Percentiles rank a stretch among this genome's conserved stretches.
These are phyloP conservation scores for Tenthredo livida DNA, from an alignment of 2,888 invertebrate species.

Conservation along the genomic window DNA sequence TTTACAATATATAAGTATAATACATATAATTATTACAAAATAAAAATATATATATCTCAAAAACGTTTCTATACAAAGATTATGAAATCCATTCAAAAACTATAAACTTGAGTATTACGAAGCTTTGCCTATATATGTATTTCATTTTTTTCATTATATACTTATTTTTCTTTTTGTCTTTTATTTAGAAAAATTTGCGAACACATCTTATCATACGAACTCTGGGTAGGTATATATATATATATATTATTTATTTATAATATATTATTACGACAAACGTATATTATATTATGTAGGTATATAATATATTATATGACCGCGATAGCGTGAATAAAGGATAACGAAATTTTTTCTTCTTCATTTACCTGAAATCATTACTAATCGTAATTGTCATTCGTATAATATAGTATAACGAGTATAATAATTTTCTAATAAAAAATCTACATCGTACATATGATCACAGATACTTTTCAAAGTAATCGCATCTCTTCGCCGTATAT, in stretches of 20 bases:
- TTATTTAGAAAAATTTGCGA: conserved; percentile 17
- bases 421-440: conserved; percentile 39
- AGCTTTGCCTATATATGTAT: not conserved
- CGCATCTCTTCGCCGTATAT: not conserved
- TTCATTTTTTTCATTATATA: not conserved
- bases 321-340: not conserved
- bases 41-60: conserved; percentile 25
- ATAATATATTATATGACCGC: not conserved
- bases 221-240: not conserved
- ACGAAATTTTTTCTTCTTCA: not conserved
- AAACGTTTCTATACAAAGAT: not conserved
- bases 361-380: not conserved
- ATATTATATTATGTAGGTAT: not conserved
- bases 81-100: conserved; percentile 19
- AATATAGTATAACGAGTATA: not conserved
- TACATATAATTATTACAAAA: not conserved
- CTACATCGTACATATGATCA: conserved; percentile 52
- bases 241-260: not conserved
- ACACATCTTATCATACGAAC: not conserved
- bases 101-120: conserved; percentile 5
- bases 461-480: conserved; percentile 51
- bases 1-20: not conserved
- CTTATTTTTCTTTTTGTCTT: not conserved
- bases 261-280: not conserved
- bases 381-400: not conserved